A percentile compares a stretch with the other conserved stretches of the same genome.
Conservation (phyloP, 2,113 vertebrate species). For the Trachemys scripta region DNA sequence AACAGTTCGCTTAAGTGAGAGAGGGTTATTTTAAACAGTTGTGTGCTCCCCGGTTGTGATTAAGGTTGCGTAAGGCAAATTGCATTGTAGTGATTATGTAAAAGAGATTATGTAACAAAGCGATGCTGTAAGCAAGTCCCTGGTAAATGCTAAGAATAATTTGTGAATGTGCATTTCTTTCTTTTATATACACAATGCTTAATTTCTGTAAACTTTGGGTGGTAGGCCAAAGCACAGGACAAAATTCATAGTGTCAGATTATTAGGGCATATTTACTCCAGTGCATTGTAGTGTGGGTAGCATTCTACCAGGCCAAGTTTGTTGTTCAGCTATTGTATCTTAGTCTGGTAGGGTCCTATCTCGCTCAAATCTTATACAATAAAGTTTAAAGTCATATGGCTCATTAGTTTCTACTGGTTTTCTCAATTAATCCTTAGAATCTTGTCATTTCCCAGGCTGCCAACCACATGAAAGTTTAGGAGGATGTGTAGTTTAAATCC, state of each 20-base stretch:
- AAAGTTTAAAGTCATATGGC: not conserved
- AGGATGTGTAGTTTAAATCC: fast-evolving
- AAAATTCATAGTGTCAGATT: not conserved
- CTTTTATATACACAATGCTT: not conserved
- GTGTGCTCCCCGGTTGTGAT: not conserved
- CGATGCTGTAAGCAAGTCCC: constrained; percentile 66
- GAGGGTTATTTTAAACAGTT: not conserved
- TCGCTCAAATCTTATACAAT: fast-evolving
- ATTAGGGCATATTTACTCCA: fast-evolving
- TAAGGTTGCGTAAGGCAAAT: constrained; percentile 46
- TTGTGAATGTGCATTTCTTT: constrained; percentile 14
- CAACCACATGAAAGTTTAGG: not conserved
- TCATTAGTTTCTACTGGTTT: not conserved
- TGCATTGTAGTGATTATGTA: constrained; percentile 57
- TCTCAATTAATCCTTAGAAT: not conserved
- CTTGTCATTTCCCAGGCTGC: not conserved
- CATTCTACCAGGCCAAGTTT: fast-evolving
- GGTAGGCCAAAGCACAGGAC: fast-evolving
- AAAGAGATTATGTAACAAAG: constrained; percentile 69
- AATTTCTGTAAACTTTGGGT: fast-evolving
- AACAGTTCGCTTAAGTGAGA: not conserved
- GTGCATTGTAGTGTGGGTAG: fast-evolving
- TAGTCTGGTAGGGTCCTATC: no score
- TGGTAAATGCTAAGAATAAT: constrained; percentile 28
- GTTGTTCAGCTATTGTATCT: not conserved